Evolutionary conservation across 2,888 invertebrate genomes (phyloP).

Genomic region (Cephonodes hylas): DNA sequence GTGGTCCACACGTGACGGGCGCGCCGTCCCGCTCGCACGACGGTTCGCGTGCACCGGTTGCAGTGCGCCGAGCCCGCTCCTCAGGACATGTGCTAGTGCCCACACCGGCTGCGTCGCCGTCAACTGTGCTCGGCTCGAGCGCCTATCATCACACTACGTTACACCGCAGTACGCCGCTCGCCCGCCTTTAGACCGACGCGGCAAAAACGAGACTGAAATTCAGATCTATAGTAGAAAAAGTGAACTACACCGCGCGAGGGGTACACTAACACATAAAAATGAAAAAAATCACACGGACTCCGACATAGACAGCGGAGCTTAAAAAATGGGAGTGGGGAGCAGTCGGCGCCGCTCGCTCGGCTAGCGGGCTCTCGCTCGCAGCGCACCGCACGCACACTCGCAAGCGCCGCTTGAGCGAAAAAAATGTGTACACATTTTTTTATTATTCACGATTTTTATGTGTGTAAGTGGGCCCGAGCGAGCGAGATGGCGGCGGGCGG

Average conservation of each 20-base stretch:
- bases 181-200: constrained; percentile 80
- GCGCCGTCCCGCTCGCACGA: constrained; percentile 65
- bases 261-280: constrained; percentile 81
- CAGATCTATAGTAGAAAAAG: constrained; percentile 83
- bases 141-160: constrained; percentile 67
- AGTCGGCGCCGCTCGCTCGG: constrained; percentile 41
- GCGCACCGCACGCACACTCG: constrained; percentile 75
- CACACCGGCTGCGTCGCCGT: constrained; percentile 59
- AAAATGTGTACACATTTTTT: constrained; percentile 82
- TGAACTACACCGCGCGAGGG: constrained; percentile 80
- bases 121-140: constrained; percentile 44
- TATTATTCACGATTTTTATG: constrained; percentile 81
- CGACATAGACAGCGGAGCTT: constrained; percentile 73
- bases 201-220: constrained; percentile 82
- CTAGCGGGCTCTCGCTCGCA: constrained; percentile 60
- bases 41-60: constrained; percentile 67
- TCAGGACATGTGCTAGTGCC: constrained; percentile 70
- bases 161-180: constrained; percentile 73
- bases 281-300: constrained; percentile 79
- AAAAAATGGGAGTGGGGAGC: constrained; percentile 79
- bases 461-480: constrained; percentile 78
- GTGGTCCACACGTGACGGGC: constrained; percentile 72
- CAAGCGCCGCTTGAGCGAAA: constrained; percentile 74
- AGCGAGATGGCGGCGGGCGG: constrained; percentile 48
- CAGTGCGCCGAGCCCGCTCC: constrained; percentile 47